A percentile compares a stretch with the other conserved stretches of the same genome.
Evolutionary conservation across 92 coral and sea anemone species (phyloP).

Genomic region (Porites rus): DNA sequence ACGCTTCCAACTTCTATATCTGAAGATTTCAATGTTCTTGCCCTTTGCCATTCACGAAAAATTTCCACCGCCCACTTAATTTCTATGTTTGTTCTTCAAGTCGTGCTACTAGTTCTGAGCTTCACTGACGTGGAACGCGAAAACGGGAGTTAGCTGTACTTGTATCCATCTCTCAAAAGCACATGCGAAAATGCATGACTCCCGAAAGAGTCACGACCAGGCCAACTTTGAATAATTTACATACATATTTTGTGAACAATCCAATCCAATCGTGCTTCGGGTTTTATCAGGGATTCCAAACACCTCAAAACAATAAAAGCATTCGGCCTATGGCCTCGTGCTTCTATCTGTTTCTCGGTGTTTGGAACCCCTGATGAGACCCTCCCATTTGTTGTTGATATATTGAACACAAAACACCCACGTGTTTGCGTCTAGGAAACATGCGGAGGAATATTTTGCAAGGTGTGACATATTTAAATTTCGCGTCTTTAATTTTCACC

Average conservation of each 20-base stretch:
- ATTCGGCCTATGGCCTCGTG: too few relatives aligned
- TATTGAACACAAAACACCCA: too few relatives aligned
- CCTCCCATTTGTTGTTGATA: conserved; percentile 24
- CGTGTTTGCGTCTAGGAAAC: too few relatives aligned
- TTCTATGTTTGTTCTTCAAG: neutral
- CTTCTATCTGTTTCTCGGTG: neutral
- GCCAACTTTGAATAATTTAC: conserved; percentile 49
- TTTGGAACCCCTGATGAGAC: conserved; percentile 11
- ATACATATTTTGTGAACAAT: conserved; percentile 36
- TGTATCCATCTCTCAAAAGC: conserved; percentile 29
- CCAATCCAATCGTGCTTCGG: conserved; percentile 9
- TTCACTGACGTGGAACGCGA: conserved; percentile 11
- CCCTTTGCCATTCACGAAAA: conserved; percentile 30
- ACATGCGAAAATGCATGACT: conserved; percentile 36
- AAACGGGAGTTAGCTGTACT: conserved; percentile 44
- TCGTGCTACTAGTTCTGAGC: conserved; percentile 35
- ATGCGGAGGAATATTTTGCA: too few relatives aligned
- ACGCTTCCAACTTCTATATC: conserved; percentile 42
- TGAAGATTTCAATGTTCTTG: conserved; percentile 29
- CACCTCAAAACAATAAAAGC: too few relatives aligned
- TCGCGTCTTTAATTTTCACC: too few relatives aligned
- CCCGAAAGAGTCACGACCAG: conserved; percentile 31
- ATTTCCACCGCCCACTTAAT: conserved; percentile 22
- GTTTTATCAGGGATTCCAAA: too few relatives aligned
- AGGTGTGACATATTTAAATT: too few relatives aligned